These are phyloP conservation scores for Podarcis raffonei DNA, from an alignment of 2,113 vertebrate genomes.

Conservation along the genomic window DNA sequence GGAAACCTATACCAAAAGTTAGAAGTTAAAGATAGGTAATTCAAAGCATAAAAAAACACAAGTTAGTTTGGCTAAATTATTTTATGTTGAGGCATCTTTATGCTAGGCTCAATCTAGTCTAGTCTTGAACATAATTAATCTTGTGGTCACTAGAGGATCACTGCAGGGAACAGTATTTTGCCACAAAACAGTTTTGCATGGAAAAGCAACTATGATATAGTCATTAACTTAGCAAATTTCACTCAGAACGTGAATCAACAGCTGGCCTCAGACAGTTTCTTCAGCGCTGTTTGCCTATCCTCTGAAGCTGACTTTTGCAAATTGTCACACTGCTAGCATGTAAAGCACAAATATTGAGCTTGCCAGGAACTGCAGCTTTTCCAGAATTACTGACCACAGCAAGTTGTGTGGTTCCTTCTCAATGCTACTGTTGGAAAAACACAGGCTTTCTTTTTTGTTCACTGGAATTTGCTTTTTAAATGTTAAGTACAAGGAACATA, in stretches of 20 bases:
- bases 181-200: background rate
- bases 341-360: background rate
- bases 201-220: background rate
- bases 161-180: background rate
- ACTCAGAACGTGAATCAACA: background rate
- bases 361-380: background rate
- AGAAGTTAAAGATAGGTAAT: too few relatives aligned
- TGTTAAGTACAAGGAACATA: background rate
- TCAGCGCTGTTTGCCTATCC: background rate
- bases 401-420: background rate
- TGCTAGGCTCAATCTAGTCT: background rate
- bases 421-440: background rate
- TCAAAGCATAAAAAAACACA: background rate
- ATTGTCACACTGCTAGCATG: background rate
- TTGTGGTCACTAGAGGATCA: background rate
- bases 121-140: background rate
- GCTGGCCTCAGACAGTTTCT: constrained; percentile 1
- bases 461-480: background rate
- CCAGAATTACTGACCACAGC: constrained; percentile 10
- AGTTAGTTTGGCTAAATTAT: background rate
- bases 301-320: background rate
- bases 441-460: background rate
- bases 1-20: background rate
- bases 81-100: background rate
- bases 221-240: background rate